Evolutionary conservation across 2,113 vertebrate species (phyloP), one percentile per base, ranked within the genome.

Genomic region (Erythrocercus mccallii): DNA sequence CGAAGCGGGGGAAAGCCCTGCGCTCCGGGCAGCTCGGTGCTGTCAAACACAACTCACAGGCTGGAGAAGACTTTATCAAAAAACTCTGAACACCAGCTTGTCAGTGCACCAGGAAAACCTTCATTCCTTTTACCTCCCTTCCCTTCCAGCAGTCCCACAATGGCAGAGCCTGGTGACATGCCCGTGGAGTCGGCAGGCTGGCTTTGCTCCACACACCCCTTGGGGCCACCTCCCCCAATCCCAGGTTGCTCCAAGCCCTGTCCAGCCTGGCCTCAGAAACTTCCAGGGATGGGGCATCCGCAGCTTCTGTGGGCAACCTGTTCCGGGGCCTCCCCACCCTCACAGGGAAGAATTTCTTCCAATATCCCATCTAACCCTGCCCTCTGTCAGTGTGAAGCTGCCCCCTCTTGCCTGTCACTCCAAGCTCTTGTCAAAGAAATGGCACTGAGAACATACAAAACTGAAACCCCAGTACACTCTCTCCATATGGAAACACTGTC

Each of bases 401-500:
- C 37, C 13, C 56, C 35, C 31, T n/a, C 40, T 37, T 27, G n/a
- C 47, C 28, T 38, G 47, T 31, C 40, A 27, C 35, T 54, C n/a
- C 54, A 54, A 40, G 47, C 18, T 35, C 6, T 50, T 56, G 64
- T 17, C 27, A 33, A 33, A 57, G 31, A 64, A 35, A 38, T 5
- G 37, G 18, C 15, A 6, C 8, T 10, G 15, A 58, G 42, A 62
- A 48, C 3, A 1, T 5, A 5, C 3, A 7, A 40, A 35, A 20
- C 5, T 8, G 64, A 88, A 70, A 50, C 19, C 12, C 1, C 7
- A 16, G 38, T 3, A 6, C 18, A 1, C 27, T 22, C 16, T 45
- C 44, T 83, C 47, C 5, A 0, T 4, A 15, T 3, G 4, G 81
- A 33, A 68, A 33, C 27, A 14, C 24, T 0, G 0, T 23, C 69